These are phyloP conservation scores for Ctenoplectra terminalis DNA, from an alignment of 1,140 invertebrate species.

Conservation along the genomic window DNA sequence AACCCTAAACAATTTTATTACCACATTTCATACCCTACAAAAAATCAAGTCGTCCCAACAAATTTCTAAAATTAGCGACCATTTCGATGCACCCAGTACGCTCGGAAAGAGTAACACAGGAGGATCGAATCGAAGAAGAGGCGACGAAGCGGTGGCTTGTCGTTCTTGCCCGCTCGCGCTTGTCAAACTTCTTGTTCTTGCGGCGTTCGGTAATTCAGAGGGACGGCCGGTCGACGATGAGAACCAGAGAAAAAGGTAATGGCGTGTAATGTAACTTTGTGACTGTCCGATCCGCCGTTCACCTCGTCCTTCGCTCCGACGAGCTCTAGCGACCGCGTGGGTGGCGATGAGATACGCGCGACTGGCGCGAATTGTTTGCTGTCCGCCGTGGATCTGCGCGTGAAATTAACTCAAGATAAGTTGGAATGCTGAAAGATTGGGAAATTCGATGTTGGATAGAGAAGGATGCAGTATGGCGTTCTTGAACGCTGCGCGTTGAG, in stretches of 20 bases:
- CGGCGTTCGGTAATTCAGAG: conserved; percentile 45
- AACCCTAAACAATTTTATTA: too few relatives aligned
- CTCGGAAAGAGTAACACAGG: background rate
- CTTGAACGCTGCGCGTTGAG: background rate
- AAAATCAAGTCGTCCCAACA: too few relatives aligned
- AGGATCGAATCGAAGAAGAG: background rate
- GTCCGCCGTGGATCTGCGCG: conserved; percentile 7
- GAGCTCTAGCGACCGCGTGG: conserved; percentile 3
- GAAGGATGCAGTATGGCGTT: too few relatives aligned
- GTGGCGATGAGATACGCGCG: conserved; percentile 25
- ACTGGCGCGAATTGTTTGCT: conserved; percentile 25
- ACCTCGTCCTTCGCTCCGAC: background rate
- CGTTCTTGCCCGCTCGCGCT: conserved; percentile 36
- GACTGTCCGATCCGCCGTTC: conserved; percentile 7
- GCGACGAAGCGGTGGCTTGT: conserved; percentile 23
- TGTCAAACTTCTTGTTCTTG: conserved; percentile 44
- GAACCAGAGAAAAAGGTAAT: conserved; percentile 31
- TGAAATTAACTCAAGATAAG: conserved; percentile 16
- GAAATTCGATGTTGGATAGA: conserved; percentile 4
- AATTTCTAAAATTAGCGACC: too few relatives aligned
- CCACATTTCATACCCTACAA: too few relatives aligned
- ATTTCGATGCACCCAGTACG: background rate
- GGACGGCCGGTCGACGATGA: conserved; percentile 1
- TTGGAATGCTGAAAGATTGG: background rate
- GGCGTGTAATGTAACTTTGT: conserved; percentile 34